Conservation (phyloP, 2,113 vertebrate species). For the Pluvialis apricaria region DNA sequence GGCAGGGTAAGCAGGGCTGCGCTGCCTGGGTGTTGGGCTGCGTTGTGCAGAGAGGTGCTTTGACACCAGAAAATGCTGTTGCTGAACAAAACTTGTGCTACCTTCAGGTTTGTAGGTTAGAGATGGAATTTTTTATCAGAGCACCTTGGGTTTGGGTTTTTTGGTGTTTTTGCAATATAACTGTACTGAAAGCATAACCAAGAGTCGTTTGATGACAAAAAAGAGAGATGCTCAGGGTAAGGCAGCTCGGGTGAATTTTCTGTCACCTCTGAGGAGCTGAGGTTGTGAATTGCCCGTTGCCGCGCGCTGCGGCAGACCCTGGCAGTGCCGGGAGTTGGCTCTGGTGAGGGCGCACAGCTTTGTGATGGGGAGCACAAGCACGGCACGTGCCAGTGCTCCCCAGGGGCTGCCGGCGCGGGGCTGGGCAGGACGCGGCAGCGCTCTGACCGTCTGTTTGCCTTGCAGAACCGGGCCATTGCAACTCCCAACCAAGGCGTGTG, state of each 20-base stretch:
- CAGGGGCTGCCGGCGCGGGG: neutral
- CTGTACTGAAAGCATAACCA: neutral
- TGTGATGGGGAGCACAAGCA: neutral
- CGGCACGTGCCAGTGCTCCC: accelerated
- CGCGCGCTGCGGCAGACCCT: accelerated
- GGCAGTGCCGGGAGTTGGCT: neutral
- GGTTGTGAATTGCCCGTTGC: neutral
- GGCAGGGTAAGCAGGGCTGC: constrained; percentile 85
- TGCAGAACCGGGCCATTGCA: constrained; percentile 95
- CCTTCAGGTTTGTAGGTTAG: neutral
- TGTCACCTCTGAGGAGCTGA: neutral
- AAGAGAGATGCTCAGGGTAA: neutral
- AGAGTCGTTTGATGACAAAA: neutral
- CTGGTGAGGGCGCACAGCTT: accelerated
- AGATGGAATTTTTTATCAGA: neutral
- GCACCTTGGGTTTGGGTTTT: neutral
- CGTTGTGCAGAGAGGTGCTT: neutral
- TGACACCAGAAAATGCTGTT: neutral
- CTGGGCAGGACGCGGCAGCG: neutral
- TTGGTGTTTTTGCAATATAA: neutral
- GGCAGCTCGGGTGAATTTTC: neutral
- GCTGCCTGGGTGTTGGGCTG: neutral
- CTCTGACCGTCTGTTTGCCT: constrained; percentile 42
- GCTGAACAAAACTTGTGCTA: neutral
- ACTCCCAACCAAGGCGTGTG: constrained; percentile 99